A percentile compares a stretch with the other conserved stretches of the same genome.
Conservation (phyloP, 1,140 invertebrate species). For the Megathymus violae region DNA sequence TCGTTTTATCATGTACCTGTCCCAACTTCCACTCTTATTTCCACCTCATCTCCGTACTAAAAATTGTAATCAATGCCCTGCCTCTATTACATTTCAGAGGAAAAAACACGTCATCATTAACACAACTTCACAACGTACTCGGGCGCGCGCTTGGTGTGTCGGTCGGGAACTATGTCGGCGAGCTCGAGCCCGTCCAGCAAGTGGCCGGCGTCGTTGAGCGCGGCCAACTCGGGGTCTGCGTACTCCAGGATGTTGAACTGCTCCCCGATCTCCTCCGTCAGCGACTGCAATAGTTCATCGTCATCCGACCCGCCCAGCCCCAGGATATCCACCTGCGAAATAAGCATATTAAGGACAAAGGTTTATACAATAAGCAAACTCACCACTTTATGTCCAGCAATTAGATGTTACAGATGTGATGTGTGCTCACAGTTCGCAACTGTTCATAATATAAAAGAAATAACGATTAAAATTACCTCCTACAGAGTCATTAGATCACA, state of each 20-base stretch:
- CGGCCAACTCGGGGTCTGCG: constrained; percentile 96
- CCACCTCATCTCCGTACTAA: too few species aligned
- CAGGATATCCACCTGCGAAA: constrained; percentile 87
- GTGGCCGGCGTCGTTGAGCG: constrained; percentile 89
- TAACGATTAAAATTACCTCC: too few species aligned
- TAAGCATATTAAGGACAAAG: too few species aligned
- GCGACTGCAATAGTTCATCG: constrained; percentile 90
- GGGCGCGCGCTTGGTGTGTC: constrained; percentile 51
- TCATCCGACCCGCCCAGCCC: constrained; percentile 94
- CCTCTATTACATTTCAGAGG: too few species aligned
- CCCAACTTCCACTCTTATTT: too few species aligned
- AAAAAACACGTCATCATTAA: too few species aligned
- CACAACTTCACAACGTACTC: constrained; percentile 46
- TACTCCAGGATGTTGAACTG: constrained; percentile 98
- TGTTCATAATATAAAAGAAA: too few species aligned
- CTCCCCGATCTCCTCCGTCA: constrained; percentile 93
- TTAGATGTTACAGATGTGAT: too few species aligned
- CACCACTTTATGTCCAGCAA: neutral
- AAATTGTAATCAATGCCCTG: too few species aligned
- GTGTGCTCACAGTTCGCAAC: neutral
- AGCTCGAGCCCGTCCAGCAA: constrained; percentile 91
- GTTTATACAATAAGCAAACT: too few species aligned
- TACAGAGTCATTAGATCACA: too few species aligned
- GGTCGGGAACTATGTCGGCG: constrained; percentile 85
- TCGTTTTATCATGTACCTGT: too few species aligned